Evolutionary conservation across 92 coral and sea anemone genomes (phyloP), one percentile per base, ranked within the genome.

Genomic region (Plumapathes pennacea): DNA sequence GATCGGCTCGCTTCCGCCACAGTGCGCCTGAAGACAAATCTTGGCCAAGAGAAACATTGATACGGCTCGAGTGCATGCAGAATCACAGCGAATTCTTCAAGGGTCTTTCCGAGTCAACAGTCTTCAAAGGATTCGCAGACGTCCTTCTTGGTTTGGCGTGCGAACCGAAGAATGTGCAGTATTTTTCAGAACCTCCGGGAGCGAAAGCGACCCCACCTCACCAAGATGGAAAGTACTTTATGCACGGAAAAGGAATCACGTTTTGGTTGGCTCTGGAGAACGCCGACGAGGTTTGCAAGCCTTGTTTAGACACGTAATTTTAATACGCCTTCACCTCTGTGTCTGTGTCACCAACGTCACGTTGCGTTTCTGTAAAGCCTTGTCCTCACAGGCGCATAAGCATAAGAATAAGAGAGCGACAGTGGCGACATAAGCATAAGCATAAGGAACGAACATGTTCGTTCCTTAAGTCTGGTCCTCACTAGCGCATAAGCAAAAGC

Each of bases 21-120:
- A n/a, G n/a, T n/a, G n/a, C n/a, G n/a, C n/a, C n/a, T n/a, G 66
- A 59, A 27, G 29, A 42, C 38, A 59, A 59, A 59, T 10, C 66
- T 5, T 22, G 23, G 2, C 66, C 66, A 7, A 42, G 28, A 25
- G 66, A 59, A 25, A 59, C 66, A 8, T 14, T 59, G 15, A 42
- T 59, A 36, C 66, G 66, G 19, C 42, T 59, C 25, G 66, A 59
- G 20, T 46, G 42, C 11, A 59, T 59, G 54, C 54, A 59, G 25
- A 59, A 38, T 6, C 32, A 59, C 26, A 32, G 42, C 11, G 53
- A 59, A 18, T 42, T 59, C 28, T 59, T 59, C 66, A 59, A 59
- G 14, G 66, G 37, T 9, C 42, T 59, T 19, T 49, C 66, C 18
- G 15, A 59, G 26, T 59, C 66, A 11, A 26, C 66, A 13, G 38